Percentiles rank a stretch among this genome's conserved stretches.
Conservation (phyloP, 2,797 vertebrate genomes). For the Toxotes lorentzi region DNA sequence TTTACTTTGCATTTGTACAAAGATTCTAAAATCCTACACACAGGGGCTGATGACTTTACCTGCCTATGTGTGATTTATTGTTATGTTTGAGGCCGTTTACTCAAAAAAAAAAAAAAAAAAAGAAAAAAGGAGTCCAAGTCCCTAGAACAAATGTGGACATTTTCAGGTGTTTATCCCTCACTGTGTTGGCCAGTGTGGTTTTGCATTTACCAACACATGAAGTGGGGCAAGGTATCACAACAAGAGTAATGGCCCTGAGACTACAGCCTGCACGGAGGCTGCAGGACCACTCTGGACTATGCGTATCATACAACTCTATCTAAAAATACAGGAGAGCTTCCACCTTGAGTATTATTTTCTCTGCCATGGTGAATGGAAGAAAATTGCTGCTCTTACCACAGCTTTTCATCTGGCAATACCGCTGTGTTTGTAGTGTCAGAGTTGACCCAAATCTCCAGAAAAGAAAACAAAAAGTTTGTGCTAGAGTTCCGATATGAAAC, state of each 20-base stretch:
- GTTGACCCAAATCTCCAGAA: neutral
- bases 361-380: constrained; percentile 23
- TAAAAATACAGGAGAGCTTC: constrained; percentile 34
- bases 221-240: constrained; percentile 16
- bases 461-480: neutral
- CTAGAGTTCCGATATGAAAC: neutral
- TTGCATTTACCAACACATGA: constrained; percentile 27
- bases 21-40: neutral
- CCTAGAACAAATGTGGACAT: constrained; percentile 11
- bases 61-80: neutral
- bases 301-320: constrained; percentile 37
- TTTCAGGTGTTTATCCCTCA: constrained; percentile 20
- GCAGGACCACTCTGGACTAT: constrained; percentile 23
- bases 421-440: constrained; percentile 14
- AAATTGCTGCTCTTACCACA: constrained; percentile 21
- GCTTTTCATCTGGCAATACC: constrained; percentile 15
- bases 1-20: neutral
- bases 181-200: neutral
- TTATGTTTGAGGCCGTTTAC: neutral
- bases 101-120: constrained; percentile 7
- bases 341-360: constrained; percentile 38
- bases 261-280: constrained; percentile 24
- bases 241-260: constrained; percentile 42
- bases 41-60: neutral
- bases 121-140: neutral